Evolutionary conservation across 2,797 vertebrate genomes (phyloP).

Genomic region (Tympanoctomys barrerae): DNA sequence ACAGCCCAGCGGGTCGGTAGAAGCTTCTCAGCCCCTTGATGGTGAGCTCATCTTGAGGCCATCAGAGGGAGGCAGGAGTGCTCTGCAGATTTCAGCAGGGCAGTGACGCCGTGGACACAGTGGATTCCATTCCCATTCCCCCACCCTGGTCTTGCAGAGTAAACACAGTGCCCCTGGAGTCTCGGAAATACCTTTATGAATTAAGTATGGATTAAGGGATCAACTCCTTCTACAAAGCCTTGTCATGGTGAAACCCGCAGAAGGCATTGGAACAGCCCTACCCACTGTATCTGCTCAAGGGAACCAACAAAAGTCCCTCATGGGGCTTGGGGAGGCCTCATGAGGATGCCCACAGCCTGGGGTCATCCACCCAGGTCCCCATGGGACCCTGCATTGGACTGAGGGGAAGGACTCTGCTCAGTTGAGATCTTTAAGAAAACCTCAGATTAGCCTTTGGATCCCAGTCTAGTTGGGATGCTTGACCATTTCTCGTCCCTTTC

Average conservation of each 20-base stretch:
- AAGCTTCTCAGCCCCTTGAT: not conserved
- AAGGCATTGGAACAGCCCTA: not conserved
- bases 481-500: not conserved
- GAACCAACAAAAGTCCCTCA: not conserved
- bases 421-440: not conserved
- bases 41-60: slow-evolving; percentile 64
- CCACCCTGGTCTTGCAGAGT: slow-evolving; percentile 75
- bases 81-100: slow-evolving; percentile 77
- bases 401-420: not conserved
- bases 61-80: slow-evolving; percentile 70
- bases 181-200: slow-evolving; percentile 60
- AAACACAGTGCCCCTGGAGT: slow-evolving; percentile 70
- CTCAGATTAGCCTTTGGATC: not conserved
- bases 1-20: rapidly evolving
- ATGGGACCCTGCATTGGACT: not conserved
- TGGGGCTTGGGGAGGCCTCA: too few relatives aligned
- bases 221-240: slow-evolving; percentile 44
- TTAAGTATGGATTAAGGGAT: slow-evolving; percentile 1
- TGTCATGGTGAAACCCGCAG: not conserved
- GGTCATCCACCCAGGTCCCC: not conserved
- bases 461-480: not conserved
- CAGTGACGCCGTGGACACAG: slow-evolving; percentile 77
- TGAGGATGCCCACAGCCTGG: not conserved
- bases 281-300: not conserved
- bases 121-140: slow-evolving; percentile 76